These are phyloP conservation scores for Sternarchorhynchus goeldii DNA, from an alignment of 2,797 vertebrate genomes.

Conservation along the genomic window DNA sequence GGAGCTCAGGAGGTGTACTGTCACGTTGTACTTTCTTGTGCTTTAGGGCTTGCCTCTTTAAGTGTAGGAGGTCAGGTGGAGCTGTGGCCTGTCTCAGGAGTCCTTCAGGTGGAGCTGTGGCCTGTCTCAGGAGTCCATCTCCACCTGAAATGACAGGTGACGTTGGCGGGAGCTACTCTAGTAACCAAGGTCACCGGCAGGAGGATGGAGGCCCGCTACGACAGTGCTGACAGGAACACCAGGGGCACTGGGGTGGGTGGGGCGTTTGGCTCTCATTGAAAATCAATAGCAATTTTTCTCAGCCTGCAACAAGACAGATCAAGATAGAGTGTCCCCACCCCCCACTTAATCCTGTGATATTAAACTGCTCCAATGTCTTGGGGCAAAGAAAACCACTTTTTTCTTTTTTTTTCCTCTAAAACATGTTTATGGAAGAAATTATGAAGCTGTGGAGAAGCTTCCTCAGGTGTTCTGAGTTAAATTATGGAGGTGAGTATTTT, in stretches of 20 bases:
- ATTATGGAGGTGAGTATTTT: background rate
- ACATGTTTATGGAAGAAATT: conserved; percentile 42
- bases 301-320: conserved; percentile 40
- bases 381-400: conserved; percentile 32
- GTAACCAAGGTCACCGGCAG: conserved; percentile 34
- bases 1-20: background rate
- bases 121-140: conserved; percentile 7
- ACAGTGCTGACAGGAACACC: conserved; percentile 37
- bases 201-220: conserved; percentile 26
- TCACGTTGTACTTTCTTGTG: too few species aligned
- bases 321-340: background rate
- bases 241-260: conserved; percentile 56
- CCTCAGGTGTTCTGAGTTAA: conserved; percentile 46
- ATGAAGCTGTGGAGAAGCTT: conserved; percentile 31
- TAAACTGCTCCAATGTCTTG: conserved; percentile 3
- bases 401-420: conserved; percentile 18
- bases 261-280: conserved; percentile 70
- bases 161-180: conserved; percentile 46
- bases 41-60: too few species aligned
- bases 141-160: conserved; percentile 42
- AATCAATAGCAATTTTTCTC: conserved; percentile 77
- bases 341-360: conserved; percentile 13
- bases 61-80: background rate
- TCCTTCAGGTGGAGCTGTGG: background rate
- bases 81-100: background rate